These are phyloP conservation scores for Notolabrus celidotus DNA, from an alignment of 2,797 vertebrate genomes.

Conservation along the genomic window DNA sequence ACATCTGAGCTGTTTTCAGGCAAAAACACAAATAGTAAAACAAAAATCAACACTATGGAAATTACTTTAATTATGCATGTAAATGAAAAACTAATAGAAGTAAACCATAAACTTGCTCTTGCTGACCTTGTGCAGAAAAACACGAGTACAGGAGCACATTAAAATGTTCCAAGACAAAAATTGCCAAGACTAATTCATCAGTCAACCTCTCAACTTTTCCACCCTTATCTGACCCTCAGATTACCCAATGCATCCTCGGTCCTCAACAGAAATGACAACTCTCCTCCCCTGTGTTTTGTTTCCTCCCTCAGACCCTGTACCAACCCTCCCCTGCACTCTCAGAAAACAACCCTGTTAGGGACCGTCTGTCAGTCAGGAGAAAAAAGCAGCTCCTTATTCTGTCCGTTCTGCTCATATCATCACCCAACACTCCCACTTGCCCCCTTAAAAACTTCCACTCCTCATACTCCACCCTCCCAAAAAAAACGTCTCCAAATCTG, in stretches of 20 bases:
- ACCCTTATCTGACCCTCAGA: slow-evolving; percentile 60
- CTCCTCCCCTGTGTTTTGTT: slow-evolving; percentile 32
- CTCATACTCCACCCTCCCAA: neutral
- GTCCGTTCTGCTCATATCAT: slow-evolving; percentile 69
- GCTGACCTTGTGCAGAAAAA: slow-evolving; percentile 19
- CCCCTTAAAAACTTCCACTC: slow-evolving; percentile 46
- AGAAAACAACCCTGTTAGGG: slow-evolving; percentile 50
- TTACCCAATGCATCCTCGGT: slow-evolving; percentile 44
- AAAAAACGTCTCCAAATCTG: slow-evolving; percentile 71
- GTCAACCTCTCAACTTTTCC: slow-evolving; percentile 49
- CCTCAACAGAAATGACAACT: slow-evolving; percentile 57
- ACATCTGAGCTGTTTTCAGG: neutral
- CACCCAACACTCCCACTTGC: slow-evolving; percentile 49
- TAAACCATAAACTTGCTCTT: neutral
- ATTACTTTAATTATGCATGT: neutral
- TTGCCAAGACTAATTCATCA: slow-evolving; percentile 50
- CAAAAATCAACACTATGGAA: neutral
- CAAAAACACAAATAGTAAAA: neutral
- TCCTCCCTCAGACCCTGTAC: slow-evolving; percentile 29
- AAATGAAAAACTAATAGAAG: neutral
- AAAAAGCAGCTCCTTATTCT: slow-evolving; percentile 68
- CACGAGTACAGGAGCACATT: slow-evolving; percentile 24
- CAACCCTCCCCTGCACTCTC: neutral
- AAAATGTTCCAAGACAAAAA: slow-evolving; percentile 23
- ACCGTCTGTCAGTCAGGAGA: slow-evolving; percentile 56